A percentile compares a stretch with the other conserved stretches of the same genome.
These are phyloP conservation scores for Etheostoma perlongum DNA, from an alignment of 2,797 vertebrate species.

Conservation along the genomic window DNA sequence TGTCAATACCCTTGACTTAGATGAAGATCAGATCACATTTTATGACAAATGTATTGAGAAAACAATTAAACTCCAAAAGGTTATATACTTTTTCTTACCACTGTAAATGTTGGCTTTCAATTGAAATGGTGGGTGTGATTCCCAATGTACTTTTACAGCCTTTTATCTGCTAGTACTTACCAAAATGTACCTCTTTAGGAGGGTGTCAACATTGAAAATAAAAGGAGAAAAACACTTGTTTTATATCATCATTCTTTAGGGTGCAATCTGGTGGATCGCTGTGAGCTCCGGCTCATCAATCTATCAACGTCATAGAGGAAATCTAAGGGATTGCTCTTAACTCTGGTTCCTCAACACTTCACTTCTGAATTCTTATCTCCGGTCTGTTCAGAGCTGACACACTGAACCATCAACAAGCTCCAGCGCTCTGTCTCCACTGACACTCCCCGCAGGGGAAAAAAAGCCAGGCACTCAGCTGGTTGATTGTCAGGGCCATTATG, in stretches of 20 bases:
- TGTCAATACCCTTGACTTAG: too few relatives aligned
- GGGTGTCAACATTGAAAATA: constrained; percentile 58
- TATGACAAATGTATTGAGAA: too few relatives aligned
- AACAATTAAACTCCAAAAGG: too few relatives aligned
- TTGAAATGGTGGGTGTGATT: constrained; percentile 25
- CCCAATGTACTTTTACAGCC: constrained; percentile 46
- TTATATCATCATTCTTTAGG: constrained; percentile 59
- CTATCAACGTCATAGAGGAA: constrained; percentile 72
- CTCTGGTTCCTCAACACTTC: constrained; percentile 59
- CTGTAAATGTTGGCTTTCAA: constrained; percentile 13
- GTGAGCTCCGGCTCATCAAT: constrained; percentile 75
- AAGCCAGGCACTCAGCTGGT: constrained; percentile 72
- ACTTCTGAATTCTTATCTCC: constrained; percentile 74
- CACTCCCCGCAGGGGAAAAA: constrained; percentile 70
- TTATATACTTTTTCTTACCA: too few relatives aligned
- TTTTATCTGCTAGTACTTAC: constrained; percentile 50
- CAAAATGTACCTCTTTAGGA: constrained; percentile 59
- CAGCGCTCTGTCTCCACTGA: constrained; percentile 43
- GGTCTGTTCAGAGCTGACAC: constrained; percentile 58
- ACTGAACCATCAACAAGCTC: constrained; percentile 64
- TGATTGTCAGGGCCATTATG: constrained; percentile 84
- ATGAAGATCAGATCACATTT: too few relatives aligned
- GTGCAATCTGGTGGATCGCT: constrained; percentile 66
- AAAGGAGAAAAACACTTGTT: constrained; percentile 37
- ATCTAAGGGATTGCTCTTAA: constrained; percentile 74